phyloP scores from a whole-genome alignment of 2,113 vertebrate species.

The Pimephales promelas region DNA sequence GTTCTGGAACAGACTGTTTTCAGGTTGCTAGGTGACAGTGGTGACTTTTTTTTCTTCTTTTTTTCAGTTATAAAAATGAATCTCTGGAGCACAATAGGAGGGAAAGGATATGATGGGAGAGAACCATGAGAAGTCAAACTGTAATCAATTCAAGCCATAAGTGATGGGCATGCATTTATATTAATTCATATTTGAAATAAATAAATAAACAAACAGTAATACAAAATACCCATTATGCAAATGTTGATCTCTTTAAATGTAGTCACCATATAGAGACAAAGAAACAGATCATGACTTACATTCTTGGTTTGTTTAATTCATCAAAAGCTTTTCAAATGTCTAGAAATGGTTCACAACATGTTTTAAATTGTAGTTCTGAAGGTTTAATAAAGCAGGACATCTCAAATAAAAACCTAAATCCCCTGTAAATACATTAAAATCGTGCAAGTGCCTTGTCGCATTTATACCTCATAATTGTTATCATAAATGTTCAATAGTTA shows the following conservation, averaged over 20 bases:
- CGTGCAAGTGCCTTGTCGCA: too few species aligned
- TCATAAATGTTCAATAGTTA: not conserved
- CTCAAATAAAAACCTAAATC: not conserved
- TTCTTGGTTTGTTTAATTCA: not conserved
- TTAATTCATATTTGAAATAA: not conserved
- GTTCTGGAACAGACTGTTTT: constrained; percentile 28
- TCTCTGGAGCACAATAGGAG: not conserved
- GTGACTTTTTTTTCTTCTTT: not conserved
- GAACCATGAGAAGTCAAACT: not conserved
- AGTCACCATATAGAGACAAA: not conserved
- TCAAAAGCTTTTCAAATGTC: not conserved
- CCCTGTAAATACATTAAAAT: not conserved
- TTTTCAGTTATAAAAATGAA: constrained; percentile 19
- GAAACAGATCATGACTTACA: not conserved
- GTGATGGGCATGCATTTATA: not conserved
- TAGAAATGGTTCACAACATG: not conserved
- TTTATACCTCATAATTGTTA: not conserved
- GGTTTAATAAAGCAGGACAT: not conserved
- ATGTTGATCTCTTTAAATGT: not conserved
- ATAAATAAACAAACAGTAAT: not conserved
- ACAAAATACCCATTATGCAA: constrained; percentile 21
- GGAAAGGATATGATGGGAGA: not conserved
- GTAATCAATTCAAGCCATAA: constrained; percentile 33
- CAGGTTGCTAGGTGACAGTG: constrained; percentile 51
- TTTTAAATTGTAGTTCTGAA: not conserved